Percentiles rank a stretch among this genome's conserved stretches.
phyloP scores from a whole-genome alignment of 2,113 vertebrate species.

The Pandion haliaetus region DNA sequence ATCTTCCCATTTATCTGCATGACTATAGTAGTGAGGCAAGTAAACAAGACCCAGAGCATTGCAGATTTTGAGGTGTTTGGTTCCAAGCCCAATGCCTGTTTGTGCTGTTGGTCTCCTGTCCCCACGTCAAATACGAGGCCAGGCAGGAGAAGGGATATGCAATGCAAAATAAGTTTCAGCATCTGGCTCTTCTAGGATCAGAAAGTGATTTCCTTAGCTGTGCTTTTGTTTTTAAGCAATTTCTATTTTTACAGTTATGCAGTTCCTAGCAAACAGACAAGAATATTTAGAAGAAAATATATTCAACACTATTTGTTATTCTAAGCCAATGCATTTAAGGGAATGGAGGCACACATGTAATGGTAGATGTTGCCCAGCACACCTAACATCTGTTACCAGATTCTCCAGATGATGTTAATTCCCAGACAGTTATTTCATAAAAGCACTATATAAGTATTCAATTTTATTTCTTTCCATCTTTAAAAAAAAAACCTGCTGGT shows the following conservation, averaged over 20 bases:
- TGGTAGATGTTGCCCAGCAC: background rate
- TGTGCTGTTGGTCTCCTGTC: background rate
- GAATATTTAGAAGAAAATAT: background rate
- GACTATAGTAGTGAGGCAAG: background rate
- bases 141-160: background rate
- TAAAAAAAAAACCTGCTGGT: background rate
- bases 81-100: background rate
- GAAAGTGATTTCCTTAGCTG: background rate
- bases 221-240: background rate
- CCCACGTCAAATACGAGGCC: background rate
- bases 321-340: background rate
- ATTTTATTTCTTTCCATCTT: background rate
- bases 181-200: background rate
- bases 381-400: background rate
- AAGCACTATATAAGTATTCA: background rate
- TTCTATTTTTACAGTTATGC: background rate
- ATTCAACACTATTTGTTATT: background rate
- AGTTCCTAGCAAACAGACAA: background rate
- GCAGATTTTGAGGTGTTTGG: background rate
- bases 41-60: fast-evolving
- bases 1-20: background rate
- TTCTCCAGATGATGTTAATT: background rate
- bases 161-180: background rate
- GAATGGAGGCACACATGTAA: background rate
- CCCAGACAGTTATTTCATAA: background rate